phyloP scores from a whole-genome alignment of 1,140 invertebrate genomes.

The Holotrichia oblita region DNA sequence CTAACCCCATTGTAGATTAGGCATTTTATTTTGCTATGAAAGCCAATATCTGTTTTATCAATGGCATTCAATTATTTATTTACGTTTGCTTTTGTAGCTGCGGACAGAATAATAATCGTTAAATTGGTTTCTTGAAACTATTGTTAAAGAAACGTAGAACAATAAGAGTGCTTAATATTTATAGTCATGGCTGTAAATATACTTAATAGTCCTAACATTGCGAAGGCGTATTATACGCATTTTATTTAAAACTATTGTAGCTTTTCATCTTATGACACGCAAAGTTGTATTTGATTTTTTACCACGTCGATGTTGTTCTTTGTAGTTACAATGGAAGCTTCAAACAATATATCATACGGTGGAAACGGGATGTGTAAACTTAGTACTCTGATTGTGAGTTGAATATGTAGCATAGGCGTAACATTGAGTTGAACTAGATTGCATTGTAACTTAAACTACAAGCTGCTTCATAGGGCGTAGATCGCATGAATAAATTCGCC shows the following conservation, averaged over 20 bases:
- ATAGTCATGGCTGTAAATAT: too few relatives aligned
- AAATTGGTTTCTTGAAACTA: too few relatives aligned
- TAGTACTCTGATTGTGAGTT: background rate
- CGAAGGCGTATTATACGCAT: background rate
- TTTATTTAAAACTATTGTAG: background rate
- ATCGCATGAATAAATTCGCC: background rate
- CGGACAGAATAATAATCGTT: too few relatives aligned
- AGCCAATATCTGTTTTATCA: too few relatives aligned
- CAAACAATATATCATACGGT: conserved; percentile 11
- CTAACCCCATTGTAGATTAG: too few relatives aligned
- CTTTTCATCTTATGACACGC: background rate
- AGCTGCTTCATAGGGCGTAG: background rate
- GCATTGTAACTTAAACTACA: background rate
- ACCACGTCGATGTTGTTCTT: background rate
- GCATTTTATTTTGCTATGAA: too few relatives aligned
- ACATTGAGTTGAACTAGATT: background rate
- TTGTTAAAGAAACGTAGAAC: too few relatives aligned
- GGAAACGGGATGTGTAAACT: background rate
- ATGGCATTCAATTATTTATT: too few relatives aligned
- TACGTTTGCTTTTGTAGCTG: too few relatives aligned
- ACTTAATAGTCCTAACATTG: background rate
- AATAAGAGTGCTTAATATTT: too few relatives aligned
- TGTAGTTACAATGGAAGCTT: background rate
- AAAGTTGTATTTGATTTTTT: conserved; percentile 2
- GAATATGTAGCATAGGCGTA: background rate